Conservation (phyloP, 2,113 vertebrate genomes). For the Pelecanoides urinatrix region DNA sequence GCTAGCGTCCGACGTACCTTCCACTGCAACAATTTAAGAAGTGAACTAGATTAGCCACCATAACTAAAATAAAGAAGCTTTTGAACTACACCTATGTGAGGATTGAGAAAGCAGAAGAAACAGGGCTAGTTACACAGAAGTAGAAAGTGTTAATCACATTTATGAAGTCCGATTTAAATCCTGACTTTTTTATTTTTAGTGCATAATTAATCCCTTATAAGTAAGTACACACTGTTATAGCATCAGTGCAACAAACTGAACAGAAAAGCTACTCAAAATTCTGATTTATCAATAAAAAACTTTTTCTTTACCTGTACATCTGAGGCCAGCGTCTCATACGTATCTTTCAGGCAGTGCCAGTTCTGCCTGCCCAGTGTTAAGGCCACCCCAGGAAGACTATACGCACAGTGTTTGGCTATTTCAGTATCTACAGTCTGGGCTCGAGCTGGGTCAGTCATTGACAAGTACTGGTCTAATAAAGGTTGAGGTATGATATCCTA, state of each 20-base stretch:
- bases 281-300: neutral
- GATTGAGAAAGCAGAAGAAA: neutral
- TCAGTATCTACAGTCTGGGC: constrained; percentile 76
- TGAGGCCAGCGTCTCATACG: constrained; percentile 67
- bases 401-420: constrained; percentile 75
- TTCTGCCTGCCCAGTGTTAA: constrained; percentile 75
- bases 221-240: accelerated
- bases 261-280: neutral
- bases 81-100: neutral
- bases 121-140: neutral
- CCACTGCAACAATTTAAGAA: constrained; percentile 62
- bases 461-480: constrained; percentile 75
- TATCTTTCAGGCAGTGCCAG: constrained; percentile 79
- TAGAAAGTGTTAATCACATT: neutral
- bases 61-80: neutral
- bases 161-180: neutral
- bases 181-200: neutral
- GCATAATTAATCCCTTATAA: neutral
- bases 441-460: constrained; percentile 74
- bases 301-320: constrained; percentile 69
- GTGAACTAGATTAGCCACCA: neutral
- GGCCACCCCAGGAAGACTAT: constrained; percentile 75
- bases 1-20: constrained; percentile 72
- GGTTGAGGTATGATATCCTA: constrained; percentile 78
- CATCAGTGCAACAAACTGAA: neutral